Conservation (phyloP, 2,797 vertebrate genomes). For the Parauchenoglanis ngamensis region DNA sequence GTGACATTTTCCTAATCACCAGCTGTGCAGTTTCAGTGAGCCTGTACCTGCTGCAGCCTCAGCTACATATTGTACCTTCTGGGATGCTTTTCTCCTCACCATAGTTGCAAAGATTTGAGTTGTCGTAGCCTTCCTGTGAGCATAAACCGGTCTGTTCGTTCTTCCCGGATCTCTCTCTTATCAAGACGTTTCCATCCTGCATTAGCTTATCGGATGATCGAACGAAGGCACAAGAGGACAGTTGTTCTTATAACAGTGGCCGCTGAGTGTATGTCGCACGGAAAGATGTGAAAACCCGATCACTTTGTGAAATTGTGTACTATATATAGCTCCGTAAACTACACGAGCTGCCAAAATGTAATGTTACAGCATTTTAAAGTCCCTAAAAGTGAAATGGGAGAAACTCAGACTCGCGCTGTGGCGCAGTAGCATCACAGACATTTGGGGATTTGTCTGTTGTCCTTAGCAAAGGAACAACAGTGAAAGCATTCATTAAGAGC, state of each 20-base stretch:
- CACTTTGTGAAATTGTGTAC: background rate
- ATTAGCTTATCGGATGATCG: background rate
- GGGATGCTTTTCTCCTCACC: background rate
- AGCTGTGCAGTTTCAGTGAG: background rate
- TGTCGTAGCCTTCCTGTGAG: background rate
- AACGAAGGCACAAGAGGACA: background rate
- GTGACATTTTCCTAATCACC: background rate
- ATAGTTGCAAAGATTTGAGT: background rate
- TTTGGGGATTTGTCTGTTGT: constrained; percentile 51
- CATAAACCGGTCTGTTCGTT: background rate
- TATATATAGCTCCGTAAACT: background rate
- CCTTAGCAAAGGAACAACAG: constrained; percentile 48
- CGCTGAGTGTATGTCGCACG: background rate
- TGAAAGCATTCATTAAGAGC: constrained; percentile 71
- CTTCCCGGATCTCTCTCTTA: background rate
- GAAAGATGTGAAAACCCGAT: background rate
- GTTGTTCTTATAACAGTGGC: background rate
- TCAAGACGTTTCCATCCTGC: too few species aligned
- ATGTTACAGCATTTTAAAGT: background rate
- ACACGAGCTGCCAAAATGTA: background rate
- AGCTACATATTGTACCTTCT: background rate
- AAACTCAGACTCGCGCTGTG: background rate
- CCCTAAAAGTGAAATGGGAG: background rate
- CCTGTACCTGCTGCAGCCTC: too few species aligned
- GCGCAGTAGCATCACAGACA: background rate